These are phyloP conservation scores for Margarornis squamiger DNA, from an alignment of 2,797 vertebrate species.

Conservation along the genomic window DNA sequence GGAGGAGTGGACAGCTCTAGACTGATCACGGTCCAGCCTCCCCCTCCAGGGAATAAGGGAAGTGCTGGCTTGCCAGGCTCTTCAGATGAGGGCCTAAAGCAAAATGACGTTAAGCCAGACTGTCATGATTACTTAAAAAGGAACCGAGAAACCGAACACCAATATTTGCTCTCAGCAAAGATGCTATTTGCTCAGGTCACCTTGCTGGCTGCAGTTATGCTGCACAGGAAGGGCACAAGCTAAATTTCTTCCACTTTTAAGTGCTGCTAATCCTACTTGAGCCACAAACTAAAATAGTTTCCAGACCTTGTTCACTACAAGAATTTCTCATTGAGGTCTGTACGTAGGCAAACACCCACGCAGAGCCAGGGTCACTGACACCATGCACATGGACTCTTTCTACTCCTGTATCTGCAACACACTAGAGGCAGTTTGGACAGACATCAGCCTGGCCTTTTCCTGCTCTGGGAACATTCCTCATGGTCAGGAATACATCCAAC, in stretches of 20 bases:
- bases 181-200: background rate
- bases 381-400: background rate
- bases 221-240: background rate
- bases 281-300: background rate
- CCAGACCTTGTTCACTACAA: background rate
- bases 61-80: background rate
- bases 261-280: background rate
- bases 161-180: background rate
- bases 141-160: background rate
- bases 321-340: background rate
- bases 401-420: background rate
- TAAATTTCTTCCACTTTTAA: background rate
- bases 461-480: background rate
- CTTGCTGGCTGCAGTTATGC: background rate
- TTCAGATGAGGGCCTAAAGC: background rate
- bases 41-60: background rate
- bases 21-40: background rate
- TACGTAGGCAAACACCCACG: rapidly evolving
- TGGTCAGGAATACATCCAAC: background rate
- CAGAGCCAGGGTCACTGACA: background rate
- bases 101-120: background rate
- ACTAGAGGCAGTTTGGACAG: background rate
- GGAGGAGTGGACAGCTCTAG: background rate
- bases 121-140: background rate
- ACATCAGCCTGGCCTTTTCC: background rate